Evolutionary conservation across 1,140 invertebrate genomes (phyloP).

Genomic region (Cepaea nemoralis): DNA sequence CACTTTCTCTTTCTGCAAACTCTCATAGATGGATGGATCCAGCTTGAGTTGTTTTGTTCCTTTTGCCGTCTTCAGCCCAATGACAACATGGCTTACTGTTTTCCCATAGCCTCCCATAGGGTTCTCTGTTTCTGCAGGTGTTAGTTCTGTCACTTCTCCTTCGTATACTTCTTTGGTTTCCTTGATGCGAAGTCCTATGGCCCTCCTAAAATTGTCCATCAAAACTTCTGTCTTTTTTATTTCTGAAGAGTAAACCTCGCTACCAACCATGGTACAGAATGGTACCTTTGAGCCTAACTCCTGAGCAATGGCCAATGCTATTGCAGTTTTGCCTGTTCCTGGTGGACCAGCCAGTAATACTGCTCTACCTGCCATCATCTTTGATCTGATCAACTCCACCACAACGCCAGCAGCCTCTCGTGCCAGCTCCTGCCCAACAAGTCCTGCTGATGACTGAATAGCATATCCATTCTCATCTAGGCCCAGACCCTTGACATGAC

Average conservation of each 20-base stretch:
- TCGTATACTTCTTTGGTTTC: constrained; percentile 99
- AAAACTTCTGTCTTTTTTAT: constrained; percentile 99
- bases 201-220: constrained; percentile 98
- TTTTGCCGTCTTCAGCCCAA: constrained; percentile 97
- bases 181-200: constrained; percentile 86
- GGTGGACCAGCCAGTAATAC: constrained; percentile 96
- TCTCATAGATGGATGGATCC: constrained; percentile 98
- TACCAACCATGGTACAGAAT: constrained; percentile 99
- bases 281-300: constrained; percentile 98
- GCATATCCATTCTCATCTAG: constrained; percentile 93
- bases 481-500: constrained; percentile 95
- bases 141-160: constrained; percentile 98
- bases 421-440: constrained; percentile 95
- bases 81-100: constrained; percentile 95
- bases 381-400: constrained; percentile 95
- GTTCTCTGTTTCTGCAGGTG: constrained; percentile 97
- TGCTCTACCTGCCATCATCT: constrained; percentile 98
- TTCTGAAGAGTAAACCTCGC: constrained; percentile 98
- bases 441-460: constrained; percentile 87
- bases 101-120: constrained; percentile 97
- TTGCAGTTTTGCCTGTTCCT: constrained; percentile 97
- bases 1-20: constrained; percentile 95
- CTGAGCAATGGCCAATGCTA: constrained; percentile 97
- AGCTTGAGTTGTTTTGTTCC: constrained; percentile 98
- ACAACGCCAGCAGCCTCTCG: constrained; percentile 97